Base-by-base conservation (phyloP, 2,797 vertebrate genomes). In the Lemur catta region DNA sequence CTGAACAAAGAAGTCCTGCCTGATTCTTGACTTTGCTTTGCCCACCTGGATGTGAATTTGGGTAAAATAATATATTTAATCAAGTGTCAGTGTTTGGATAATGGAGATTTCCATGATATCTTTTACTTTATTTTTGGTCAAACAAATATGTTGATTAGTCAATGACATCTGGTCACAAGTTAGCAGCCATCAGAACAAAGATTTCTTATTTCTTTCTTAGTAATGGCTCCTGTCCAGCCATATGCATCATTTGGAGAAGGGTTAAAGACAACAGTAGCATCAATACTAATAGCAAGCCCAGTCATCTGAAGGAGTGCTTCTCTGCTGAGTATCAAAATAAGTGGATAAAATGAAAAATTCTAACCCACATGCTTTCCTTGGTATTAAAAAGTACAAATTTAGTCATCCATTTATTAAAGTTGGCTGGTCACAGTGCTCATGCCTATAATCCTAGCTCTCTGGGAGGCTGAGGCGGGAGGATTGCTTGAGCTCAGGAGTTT, bases 71-170 rank as follows among this genome's bases (percentile, higher is more conserved):
- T 65, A 6, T 43, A 59, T 33, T 52, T 89, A 90, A 41, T 50
- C 14, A 52, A 7, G n/a, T 85, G 48, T 74, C 35, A 81, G 3
- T 46, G 20, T 88, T 72, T 79, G 71, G 38, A 75, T 76, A 67
- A 82, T 59, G n/a, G 61, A 38, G 15, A 76, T 86, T 95, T 93
- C 50, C 5, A 9, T 61, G 24, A 20, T 46, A 57, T 67, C 12
- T 80, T 94, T 97, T 81, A 76, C 38, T 92, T 96, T 90, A 22
- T 61, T 94, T 93, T 86, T 78, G 22, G 41, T 93, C 57, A 76
- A 41, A 65, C 35, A 48, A 69, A 41, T 84, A 12, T 81, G 3
- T 67, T 89, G 14, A 52, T 84, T 82, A 46, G 55, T 91, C 33
- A 84, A 3, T 78, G 55, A 79, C 17, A 61, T 75, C 80, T 33